Evolutionary conservation across 2,113 vertebrate genomes (phyloP).

Genomic region (Heliornis fulica): DNA sequence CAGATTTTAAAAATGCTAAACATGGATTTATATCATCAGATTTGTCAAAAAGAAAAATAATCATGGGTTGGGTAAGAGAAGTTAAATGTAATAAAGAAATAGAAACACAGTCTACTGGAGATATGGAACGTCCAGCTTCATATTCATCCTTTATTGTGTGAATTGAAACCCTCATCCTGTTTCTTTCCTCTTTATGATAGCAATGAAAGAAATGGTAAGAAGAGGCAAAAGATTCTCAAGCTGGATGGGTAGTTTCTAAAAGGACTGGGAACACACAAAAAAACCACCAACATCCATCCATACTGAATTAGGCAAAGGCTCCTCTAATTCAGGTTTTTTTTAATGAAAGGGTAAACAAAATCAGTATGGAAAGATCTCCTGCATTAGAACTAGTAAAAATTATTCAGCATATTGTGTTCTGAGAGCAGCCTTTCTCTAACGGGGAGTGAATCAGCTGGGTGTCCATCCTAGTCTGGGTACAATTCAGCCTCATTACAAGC

Average conservation of each 20-base stretch:
- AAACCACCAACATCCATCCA: background rate
- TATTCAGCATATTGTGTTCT: background rate
- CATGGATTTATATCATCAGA: background rate
- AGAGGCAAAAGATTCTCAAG: background rate
- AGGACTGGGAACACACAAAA: background rate
- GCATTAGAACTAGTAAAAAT: background rate
- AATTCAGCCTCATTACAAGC: background rate
- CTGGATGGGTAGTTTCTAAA: background rate
- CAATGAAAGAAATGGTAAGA: background rate
- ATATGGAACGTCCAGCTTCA: background rate
- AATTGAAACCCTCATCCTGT: background rate
- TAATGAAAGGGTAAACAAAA: background rate
- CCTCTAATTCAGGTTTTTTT: background rate
- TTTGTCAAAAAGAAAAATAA: background rate
- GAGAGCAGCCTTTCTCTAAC: background rate
- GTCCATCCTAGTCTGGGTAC: background rate
- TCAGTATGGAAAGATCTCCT: background rate
- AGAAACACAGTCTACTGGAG: background rate
- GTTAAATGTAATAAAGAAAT: background rate
- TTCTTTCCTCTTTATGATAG: background rate
- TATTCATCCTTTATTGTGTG: background rate
- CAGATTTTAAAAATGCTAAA: background rate
- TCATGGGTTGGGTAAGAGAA: background rate
- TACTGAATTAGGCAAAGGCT: background rate
- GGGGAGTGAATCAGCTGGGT: background rate